Conservation (phyloP, 2,113 vertebrate genomes). For the Uria lomvia region DNA sequence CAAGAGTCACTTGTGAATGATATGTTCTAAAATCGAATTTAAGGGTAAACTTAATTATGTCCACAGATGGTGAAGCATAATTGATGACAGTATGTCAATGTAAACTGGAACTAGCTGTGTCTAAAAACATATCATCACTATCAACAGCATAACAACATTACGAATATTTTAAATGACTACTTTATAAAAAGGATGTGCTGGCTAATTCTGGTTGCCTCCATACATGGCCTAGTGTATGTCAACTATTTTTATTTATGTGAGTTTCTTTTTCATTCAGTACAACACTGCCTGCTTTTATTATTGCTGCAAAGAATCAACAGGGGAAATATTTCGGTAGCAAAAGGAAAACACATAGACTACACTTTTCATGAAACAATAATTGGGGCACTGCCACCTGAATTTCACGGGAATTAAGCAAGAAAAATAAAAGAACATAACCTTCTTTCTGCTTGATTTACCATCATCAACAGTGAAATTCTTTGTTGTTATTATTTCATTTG, state of each 20-base stretch:
- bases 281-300: not conserved
- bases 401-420: not conserved
- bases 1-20: constrained; percentile 66
- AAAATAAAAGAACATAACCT: not conserved
- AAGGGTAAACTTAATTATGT: constrained; percentile 75
- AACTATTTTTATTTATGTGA: not conserved
- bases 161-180: constrained; percentile 39
- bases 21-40: constrained; percentile 71
- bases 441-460: constrained; percentile 22
- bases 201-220: constrained; percentile 11
- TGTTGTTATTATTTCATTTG: not conserved
- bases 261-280: not conserved
- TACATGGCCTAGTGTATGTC: not conserved
- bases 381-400: not conserved
- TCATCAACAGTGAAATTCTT: not conserved
- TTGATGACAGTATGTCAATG: constrained; percentile 69
- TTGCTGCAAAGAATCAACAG: not conserved
- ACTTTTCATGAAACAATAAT: not conserved
- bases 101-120: constrained; percentile 70
- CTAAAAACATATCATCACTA: constrained; percentile 62
- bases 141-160: constrained; percentile 45
- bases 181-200: constrained; percentile 2
- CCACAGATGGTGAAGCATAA: constrained; percentile 75
- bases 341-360: not conserved
- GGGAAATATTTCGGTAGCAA: not conserved